Evolutionary conservation across 2,888 invertebrate genomes (phyloP).

Genomic region (Oligia strigilis): DNA sequence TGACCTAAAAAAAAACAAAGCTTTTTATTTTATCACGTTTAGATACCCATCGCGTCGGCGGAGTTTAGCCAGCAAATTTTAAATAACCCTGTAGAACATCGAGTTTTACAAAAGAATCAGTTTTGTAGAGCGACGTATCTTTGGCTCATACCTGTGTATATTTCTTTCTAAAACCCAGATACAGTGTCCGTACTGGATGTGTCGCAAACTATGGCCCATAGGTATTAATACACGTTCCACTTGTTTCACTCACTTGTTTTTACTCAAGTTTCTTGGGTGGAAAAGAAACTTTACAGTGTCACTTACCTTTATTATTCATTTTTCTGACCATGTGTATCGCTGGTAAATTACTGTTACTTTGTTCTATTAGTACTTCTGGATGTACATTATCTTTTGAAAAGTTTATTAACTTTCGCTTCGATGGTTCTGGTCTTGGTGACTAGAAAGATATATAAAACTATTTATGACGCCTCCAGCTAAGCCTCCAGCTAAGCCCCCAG

Average conservation of each 20-base stretch:
- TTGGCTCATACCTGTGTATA: neutral
- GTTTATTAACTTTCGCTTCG: slow-evolving; percentile 8
- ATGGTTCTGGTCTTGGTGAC: slow-evolving; percentile 15
- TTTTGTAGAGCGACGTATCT: neutral
- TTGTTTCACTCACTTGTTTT: too few relatives aligned
- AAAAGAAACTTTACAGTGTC: neutral
- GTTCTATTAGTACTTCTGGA: slow-evolving; percentile 10
- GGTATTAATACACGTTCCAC: too few relatives aligned
- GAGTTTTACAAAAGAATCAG: neutral
- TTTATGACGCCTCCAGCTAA: too few relatives aligned
- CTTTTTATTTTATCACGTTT: neutral
- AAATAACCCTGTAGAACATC: neutral
- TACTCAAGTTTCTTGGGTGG: too few relatives aligned
- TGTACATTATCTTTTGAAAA: neutral
- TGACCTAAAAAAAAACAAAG: neutral
- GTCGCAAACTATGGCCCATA: neutral
- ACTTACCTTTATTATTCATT: slow-evolving; percentile 36
- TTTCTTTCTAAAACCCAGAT: neutral
- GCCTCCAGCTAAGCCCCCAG: neutral
- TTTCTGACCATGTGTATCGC: slow-evolving; percentile 42
- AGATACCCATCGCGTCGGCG: too few relatives aligned
- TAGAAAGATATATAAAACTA: slow-evolving; percentile 12
- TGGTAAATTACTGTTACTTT: slow-evolving; percentile 19
- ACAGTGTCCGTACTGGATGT: neutral
- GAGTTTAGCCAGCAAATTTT: too few relatives aligned